Percentiles rank a stretch among this genome's conserved stretches.
Evolutionary conservation across 2,888 invertebrate species (phyloP).

Genomic region (Epiblema foenella): DNA sequence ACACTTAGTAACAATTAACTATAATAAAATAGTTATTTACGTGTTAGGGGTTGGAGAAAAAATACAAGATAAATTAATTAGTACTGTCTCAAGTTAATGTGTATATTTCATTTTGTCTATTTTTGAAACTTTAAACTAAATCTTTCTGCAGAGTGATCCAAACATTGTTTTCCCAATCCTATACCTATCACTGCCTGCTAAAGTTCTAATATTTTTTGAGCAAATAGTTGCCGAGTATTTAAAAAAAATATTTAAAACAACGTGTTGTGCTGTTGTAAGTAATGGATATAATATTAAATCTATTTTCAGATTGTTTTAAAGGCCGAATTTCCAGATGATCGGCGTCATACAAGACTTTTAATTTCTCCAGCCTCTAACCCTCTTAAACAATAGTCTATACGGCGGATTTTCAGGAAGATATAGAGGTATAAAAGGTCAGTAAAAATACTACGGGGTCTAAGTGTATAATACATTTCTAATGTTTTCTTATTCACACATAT

Average conservation of each 20-base stretch:
- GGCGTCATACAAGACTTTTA: neutral
- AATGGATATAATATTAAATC: no score
- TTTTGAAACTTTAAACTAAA: no score
- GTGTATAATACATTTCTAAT: slow-evolving; percentile 69
- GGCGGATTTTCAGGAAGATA: slow-evolving; percentile 56
- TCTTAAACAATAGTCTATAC: neutral
- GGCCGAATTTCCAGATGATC: neutral
- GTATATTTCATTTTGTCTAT: no score
- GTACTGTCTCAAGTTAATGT: no score
- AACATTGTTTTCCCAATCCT: no score
- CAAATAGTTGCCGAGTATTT: no score
- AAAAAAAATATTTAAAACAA: no score
- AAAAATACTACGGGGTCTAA: slow-evolving; percentile 77
- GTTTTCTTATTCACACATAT: slow-evolving; percentile 57
- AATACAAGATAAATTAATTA: neutral
- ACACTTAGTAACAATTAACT: slow-evolving; percentile 22
- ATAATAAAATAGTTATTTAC: slow-evolving; percentile 6
- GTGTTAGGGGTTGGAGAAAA: slow-evolving; percentile 9
- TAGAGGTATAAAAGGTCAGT: slow-evolving; percentile 80
- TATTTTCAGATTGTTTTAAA: neutral
- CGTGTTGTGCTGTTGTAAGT: no score
- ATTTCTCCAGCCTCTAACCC: slow-evolving; percentile 17
- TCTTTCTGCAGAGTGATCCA: neutral
- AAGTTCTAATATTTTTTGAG: no score
- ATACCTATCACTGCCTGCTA: no score